Evolutionary conservation across 2,888 invertebrate species (phyloP).

Genomic region (Chloroclysta siterata): DNA sequence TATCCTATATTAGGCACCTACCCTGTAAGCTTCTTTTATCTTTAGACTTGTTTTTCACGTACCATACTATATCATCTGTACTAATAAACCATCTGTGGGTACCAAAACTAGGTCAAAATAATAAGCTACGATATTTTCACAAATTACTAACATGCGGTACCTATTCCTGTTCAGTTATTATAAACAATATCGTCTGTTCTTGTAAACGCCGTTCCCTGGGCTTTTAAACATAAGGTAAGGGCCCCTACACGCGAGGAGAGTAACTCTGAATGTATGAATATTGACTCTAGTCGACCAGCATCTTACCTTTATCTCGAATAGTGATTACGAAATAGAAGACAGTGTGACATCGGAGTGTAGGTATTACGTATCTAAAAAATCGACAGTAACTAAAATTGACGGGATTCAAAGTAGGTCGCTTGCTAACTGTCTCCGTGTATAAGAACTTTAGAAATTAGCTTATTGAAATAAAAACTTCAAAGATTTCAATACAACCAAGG

Average conservation of each 20-base stretch:
- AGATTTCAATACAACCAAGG: neutral
- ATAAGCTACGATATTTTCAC: slow-evolving; percentile 21
- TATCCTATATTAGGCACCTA: too few species aligned
- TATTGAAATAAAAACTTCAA: neutral
- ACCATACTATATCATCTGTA: neutral
- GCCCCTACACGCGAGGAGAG: slow-evolving; percentile 8
- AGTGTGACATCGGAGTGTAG: too few species aligned
- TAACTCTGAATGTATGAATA: neutral
- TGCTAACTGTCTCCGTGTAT: neutral
- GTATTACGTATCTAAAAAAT: too few species aligned
- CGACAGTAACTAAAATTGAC: too few species aligned
- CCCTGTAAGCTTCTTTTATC: too few species aligned
- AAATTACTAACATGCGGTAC: slow-evolving; percentile 5
- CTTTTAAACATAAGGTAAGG: slow-evolving; percentile 1
- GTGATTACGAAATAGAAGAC: too few species aligned
- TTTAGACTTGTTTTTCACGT: too few species aligned
- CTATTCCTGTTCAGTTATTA: slow-evolving; percentile 17
- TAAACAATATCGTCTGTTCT: slow-evolving; percentile 19
- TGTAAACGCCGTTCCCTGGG: slow-evolving; percentile 9
- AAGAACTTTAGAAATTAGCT: neutral
- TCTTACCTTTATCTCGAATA: too few species aligned
- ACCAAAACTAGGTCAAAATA: slow-evolving; percentile 30
- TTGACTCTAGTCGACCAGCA: too few species aligned
- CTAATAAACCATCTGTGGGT: neutral
- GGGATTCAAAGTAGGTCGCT: too few species aligned